Conservation (phyloP, 1,140 invertebrate genomes). For the Drosophila bifasciata region DNA sequence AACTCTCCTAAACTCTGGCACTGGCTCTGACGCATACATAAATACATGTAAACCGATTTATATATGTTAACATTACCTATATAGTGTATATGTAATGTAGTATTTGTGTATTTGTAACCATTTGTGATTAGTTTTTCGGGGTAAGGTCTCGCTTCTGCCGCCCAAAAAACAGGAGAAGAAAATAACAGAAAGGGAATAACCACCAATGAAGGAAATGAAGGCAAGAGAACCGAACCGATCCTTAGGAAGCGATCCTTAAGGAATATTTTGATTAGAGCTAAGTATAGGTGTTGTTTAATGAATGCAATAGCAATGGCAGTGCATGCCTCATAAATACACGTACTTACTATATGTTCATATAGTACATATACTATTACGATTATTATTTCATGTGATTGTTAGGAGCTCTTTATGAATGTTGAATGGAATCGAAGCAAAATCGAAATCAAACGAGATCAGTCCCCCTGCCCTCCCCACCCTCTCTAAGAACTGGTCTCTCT, state of each 20-base stretch:
- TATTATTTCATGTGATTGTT: constrained; percentile 71
- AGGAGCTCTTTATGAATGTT: constrained; percentile 72
- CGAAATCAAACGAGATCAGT: constrained; percentile 39
- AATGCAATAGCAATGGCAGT: constrained; percentile 26
- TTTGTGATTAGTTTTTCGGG: constrained; percentile 74
- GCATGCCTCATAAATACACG: constrained; percentile 41
- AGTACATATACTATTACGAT: constrained; percentile 22
- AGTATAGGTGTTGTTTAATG: constrained; percentile 58
- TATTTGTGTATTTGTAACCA: constrained; percentile 62
- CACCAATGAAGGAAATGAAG: background rate
- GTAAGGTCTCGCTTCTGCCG: constrained; percentile 43
- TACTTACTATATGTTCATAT: constrained; percentile 20
- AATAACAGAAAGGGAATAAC: constrained; percentile 36
- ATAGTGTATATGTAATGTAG: constrained; percentile 54
- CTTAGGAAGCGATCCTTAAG: constrained; percentile 22
- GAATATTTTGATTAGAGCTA: constrained; percentile 57
- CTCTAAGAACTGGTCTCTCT: constrained; percentile 41
- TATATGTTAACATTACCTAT: constrained; percentile 56
- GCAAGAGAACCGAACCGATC: constrained; percentile 12
- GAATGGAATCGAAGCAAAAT: constrained; percentile 60
- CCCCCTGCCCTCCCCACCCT: too few species aligned
- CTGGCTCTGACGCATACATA: constrained; percentile 38
- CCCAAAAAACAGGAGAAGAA: constrained; percentile 32
- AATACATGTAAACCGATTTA: constrained; percentile 44
- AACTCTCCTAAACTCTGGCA: constrained; percentile 9